These are phyloP conservation scores for Falco novaeseelandiae DNA, from an alignment of 2,797 vertebrate species.

Conservation along the genomic window DNA sequence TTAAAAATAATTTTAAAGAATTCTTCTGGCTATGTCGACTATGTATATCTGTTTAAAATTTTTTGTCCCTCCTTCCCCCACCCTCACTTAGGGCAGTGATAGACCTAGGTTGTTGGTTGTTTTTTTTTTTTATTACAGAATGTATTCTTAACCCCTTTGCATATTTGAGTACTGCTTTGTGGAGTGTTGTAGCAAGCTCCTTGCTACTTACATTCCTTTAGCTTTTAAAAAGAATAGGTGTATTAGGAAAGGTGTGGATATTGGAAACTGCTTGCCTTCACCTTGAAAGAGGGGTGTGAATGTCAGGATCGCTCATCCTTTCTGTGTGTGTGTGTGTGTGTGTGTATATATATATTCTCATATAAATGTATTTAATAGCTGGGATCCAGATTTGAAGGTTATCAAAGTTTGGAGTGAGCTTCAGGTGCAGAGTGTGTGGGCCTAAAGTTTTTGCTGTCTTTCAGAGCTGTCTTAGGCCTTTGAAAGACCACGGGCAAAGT, in stretches of 20 bases:
- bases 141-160: neutral
- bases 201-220: neutral
- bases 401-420: neutral
- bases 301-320: neutral
- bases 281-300: neutral
- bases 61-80: neutral
- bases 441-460: neutral
- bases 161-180: neutral
- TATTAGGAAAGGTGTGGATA: neutral
- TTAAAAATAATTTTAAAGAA: neutral
- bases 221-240: neutral
- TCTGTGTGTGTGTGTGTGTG: neutral
- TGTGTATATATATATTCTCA: neutral
- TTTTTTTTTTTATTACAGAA: neutral
- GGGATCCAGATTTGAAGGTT: neutral
- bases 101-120: neutral
- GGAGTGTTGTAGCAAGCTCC: neutral
- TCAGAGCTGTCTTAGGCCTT: neutral
- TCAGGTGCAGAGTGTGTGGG: neutral
- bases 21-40: neutral
- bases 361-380: neutral
- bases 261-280: neutral
- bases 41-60: neutral
- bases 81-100: neutral
- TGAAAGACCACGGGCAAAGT: neutral